phyloP scores from a whole-genome alignment of 2,797 vertebrate species.

The Tapirus indicus region DNA sequence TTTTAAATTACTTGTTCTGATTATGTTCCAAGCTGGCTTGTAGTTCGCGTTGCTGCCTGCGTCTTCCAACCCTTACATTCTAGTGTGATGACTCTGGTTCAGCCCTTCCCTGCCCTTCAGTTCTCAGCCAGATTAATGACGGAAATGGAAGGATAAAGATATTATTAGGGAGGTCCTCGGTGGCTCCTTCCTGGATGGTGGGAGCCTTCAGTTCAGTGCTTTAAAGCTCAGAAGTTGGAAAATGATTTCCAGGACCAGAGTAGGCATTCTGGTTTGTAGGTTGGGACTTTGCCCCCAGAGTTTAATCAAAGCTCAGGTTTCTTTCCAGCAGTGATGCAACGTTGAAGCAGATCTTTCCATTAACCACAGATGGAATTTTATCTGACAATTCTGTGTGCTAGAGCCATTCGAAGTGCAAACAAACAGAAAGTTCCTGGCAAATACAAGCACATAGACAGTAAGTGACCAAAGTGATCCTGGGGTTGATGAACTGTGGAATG shows the following conservation, averaged over 20 bases:
- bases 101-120: constrained; percentile 42
- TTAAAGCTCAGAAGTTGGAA: background rate
- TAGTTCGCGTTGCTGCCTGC: constrained; percentile 1
- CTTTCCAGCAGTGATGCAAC: constrained; percentile 67
- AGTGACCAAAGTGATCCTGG: background rate
- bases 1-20: constrained; percentile 68
- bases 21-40: constrained; percentile 69
- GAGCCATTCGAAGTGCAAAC: constrained; percentile 42
- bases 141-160: constrained; percentile 32
- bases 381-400: constrained; percentile 57
- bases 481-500: background rate
- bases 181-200: background rate
- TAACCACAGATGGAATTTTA: constrained; percentile 66
- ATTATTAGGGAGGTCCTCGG: background rate
- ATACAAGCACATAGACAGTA: background rate
- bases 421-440: constrained; percentile 70
- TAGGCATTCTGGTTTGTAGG: background rate
- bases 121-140: constrained; percentile 17
- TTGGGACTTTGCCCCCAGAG: constrained; percentile 59
- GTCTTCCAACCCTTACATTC: constrained; percentile 74
- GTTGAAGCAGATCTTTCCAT: constrained; percentile 39
- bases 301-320: constrained; percentile 49
- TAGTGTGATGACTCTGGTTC: constrained; percentile 34
- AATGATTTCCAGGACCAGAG: background rate
- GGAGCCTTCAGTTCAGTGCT: background rate